These are phyloP conservation scores for Strigamia crassipes DNA, from an alignment of 2,888 invertebrate species.

Conservation along the genomic window DNA sequence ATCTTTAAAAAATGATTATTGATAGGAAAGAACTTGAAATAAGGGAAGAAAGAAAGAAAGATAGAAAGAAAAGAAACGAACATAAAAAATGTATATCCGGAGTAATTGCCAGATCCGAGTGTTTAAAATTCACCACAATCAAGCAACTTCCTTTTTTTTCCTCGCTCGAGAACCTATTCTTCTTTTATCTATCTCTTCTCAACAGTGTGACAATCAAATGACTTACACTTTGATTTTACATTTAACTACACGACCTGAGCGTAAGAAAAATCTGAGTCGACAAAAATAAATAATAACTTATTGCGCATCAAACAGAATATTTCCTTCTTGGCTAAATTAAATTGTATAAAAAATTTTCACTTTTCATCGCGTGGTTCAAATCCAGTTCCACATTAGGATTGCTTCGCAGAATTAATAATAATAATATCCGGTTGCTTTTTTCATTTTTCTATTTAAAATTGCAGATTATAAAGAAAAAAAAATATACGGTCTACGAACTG, in stretches of 20 bases:
- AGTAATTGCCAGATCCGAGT: neutral
- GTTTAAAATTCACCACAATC: neutral
- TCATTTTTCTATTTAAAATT: no score
- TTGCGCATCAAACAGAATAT: no score
- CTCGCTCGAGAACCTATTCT: neutral
- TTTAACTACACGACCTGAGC: neutral
- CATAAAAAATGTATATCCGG: neutral
- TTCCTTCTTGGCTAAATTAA: no score
- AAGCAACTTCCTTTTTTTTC: no score
- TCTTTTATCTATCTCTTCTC: neutral
- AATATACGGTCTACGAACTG: no score
- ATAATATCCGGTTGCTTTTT: no score
- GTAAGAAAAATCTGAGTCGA: neutral
- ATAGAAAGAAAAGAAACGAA: neutral
- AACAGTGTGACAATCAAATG: neutral
- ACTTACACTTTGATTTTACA: neutral
- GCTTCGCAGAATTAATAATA: no score
- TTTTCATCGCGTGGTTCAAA: no score
- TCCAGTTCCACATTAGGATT: no score
- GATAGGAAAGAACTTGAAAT: neutral
- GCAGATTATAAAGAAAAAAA: no score
- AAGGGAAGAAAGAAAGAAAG: neutral
- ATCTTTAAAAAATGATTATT: neutral
- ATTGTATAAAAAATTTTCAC: no score
- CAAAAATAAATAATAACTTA: slow-evolving; percentile 7